Conservation (phyloP, 2,113 vertebrate genomes). For the Actenoides hombroni region DNA sequence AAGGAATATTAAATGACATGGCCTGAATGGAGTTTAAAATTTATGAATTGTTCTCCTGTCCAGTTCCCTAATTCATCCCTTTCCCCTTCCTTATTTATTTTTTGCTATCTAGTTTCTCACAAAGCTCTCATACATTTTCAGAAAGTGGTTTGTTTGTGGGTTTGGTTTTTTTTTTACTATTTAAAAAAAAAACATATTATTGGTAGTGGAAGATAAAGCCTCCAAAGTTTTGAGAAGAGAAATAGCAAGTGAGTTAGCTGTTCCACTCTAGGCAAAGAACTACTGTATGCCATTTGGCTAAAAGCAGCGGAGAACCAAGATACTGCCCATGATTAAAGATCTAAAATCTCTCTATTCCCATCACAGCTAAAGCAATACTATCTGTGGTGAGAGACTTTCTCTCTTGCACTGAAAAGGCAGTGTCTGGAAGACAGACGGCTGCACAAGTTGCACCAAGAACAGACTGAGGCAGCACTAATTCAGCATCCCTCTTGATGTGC, state of each 20-base stretch:
- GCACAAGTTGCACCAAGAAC: conserved; percentile 4
- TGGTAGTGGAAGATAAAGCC: not conserved
- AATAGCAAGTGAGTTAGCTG: not conserved
- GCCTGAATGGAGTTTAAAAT: not conserved
- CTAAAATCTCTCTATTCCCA: conserved; percentile 25
- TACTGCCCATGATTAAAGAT: not conserved
- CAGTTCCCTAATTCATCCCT: not conserved
- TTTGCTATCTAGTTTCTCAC: not conserved
- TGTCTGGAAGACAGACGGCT: not conserved
- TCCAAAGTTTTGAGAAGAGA: not conserved
- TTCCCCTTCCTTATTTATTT: not conserved
- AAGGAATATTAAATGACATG: not conserved
- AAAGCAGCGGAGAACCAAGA: not conserved
- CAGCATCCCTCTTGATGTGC: conserved; percentile 6
- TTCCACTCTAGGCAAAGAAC: not conserved
- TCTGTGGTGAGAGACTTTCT: not conserved
- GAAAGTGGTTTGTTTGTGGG: not conserved
- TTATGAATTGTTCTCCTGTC: not conserved
- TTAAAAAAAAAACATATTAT: not conserved
- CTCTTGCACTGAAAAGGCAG: conserved; percentile 22
- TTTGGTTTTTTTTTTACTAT: not conserved
- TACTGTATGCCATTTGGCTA: not conserved
- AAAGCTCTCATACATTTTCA: not conserved
- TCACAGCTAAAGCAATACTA: not conserved
- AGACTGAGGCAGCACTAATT: not conserved